Conservation (phyloP, 1,140 invertebrate species). For the Varroa destructor region DNA sequence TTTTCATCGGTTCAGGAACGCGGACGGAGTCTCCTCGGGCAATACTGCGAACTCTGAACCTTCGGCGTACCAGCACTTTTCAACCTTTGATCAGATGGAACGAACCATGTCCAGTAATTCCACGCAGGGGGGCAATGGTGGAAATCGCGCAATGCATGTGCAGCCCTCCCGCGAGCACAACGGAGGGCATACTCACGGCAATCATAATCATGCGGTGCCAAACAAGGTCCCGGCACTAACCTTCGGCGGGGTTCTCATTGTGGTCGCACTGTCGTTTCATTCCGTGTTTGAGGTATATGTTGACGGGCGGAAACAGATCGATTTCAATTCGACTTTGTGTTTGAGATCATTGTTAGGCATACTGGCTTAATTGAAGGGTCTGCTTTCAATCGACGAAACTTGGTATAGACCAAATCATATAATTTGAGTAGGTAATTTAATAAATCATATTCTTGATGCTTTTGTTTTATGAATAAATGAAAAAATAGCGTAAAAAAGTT, state of each 20-base stretch:
- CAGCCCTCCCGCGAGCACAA: too few relatives aligned
- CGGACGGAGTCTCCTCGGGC: too few relatives aligned
- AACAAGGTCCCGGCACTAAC: neutral
- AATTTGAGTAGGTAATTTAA: neutral
- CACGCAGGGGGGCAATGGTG: too few relatives aligned
- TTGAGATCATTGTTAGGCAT: neutral
- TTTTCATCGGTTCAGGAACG: too few relatives aligned
- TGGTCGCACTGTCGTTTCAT: conserved; percentile 5
- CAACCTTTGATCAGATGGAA: conserved; percentile 20
- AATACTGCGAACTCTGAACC: too few relatives aligned
- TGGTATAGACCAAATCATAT: neutral
- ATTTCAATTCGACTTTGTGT: neutral
- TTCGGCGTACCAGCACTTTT: conserved; percentile 14
- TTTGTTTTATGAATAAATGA: neutral
- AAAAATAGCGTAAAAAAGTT: too few relatives aligned
- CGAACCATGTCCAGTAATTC: neutral
- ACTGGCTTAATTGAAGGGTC: neutral
- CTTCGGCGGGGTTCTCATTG: conserved; percentile 6
- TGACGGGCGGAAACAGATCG: neutral
- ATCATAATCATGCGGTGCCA: neutral
- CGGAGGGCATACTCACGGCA: neutral
- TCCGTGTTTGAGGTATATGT: neutral
- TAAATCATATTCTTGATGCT: neutral
- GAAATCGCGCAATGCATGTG: too few relatives aligned
- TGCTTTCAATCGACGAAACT: neutral